A percentile compares a stretch with the other conserved stretches of the same genome.
phyloP scores from a whole-genome alignment of 1,140 invertebrate genomes.

The Ctenoplectra terminalis region DNA sequence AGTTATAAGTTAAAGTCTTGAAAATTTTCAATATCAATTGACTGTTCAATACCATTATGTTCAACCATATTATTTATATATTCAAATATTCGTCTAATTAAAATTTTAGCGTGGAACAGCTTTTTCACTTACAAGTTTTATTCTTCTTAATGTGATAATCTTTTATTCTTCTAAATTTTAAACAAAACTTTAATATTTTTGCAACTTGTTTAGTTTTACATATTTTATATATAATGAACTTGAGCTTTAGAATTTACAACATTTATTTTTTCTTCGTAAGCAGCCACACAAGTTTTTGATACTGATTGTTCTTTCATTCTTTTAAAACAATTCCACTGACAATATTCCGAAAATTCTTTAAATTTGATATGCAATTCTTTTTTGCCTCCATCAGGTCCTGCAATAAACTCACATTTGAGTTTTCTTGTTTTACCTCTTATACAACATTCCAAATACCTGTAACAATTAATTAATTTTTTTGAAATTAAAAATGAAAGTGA shows the following conservation, averaged over 20 bases:
- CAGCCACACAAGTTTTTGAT: constrained; percentile 64
- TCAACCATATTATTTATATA: no score
- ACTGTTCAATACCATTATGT: no score
- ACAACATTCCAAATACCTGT: constrained; percentile 89
- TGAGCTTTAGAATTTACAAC: constrained; percentile 1
- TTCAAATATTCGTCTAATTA: no score
- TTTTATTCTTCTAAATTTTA: no score
- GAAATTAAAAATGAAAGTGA: neutral
- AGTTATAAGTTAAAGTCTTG: no score
- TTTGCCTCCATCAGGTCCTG: constrained; percentile 89
- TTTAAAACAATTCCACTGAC: constrained; percentile 44
- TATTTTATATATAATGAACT: neutral
- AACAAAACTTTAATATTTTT: no score
- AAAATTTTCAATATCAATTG: no score
- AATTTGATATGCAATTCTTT: constrained; percentile 86
- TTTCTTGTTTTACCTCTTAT: constrained; percentile 84
- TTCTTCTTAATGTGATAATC: no score
- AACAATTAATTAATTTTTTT: neutral
- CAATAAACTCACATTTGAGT: constrained; percentile 86
- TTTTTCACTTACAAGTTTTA: no score
- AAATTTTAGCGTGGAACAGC: no score
- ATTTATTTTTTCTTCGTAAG: constrained; percentile 51
- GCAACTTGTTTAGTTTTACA: neutral
- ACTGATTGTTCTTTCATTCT: constrained; percentile 42
- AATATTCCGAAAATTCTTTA: constrained; percentile 80